phyloP scores from a whole-genome alignment of 2,113 vertebrate species.

The Percina caprodes region DNA sequence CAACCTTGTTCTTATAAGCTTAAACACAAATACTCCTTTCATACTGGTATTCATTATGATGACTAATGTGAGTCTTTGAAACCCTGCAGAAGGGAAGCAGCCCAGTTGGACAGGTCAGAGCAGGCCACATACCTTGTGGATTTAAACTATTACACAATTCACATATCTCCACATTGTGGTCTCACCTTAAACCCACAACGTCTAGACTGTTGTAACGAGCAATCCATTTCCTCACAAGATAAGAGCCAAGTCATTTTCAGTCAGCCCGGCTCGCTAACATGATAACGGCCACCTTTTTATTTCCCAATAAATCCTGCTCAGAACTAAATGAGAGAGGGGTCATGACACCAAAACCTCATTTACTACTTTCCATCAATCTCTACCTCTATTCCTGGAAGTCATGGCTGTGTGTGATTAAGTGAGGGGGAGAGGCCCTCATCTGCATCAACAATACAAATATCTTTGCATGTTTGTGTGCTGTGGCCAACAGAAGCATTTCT shows the following conservation, averaged over 20 bases:
- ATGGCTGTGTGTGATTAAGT: background rate
- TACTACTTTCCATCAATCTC: conserved; percentile 2
- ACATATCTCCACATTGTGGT: conserved; percentile 4
- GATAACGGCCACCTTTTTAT: conserved; percentile 6
- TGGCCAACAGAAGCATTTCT: background rate
- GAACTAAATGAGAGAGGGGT: background rate
- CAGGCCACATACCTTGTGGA: background rate
- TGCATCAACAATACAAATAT: background rate
- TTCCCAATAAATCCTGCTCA: conserved; percentile 22
- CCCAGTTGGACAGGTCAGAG: background rate
- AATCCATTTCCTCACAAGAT: conserved; percentile 27
- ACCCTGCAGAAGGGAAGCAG: background rate
- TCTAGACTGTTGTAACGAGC: conserved; percentile 22
- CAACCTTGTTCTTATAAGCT: too few relatives aligned
- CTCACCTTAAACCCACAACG: conserved; percentile 15
- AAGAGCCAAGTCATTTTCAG: conserved; percentile 17
- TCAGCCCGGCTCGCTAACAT: background rate
- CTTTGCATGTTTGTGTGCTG: background rate
- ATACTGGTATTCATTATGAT: background rate
- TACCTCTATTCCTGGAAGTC: background rate
- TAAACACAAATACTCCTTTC: too few relatives aligned
- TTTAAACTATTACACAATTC: conserved; percentile 24
- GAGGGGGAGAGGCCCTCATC: background rate
- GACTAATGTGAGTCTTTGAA: background rate
- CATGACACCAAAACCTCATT: conserved; percentile 4